These are phyloP conservation scores for Ranitomeya variabilis DNA, from an alignment of 2,113 vertebrate genomes.

Conservation along the genomic window DNA sequence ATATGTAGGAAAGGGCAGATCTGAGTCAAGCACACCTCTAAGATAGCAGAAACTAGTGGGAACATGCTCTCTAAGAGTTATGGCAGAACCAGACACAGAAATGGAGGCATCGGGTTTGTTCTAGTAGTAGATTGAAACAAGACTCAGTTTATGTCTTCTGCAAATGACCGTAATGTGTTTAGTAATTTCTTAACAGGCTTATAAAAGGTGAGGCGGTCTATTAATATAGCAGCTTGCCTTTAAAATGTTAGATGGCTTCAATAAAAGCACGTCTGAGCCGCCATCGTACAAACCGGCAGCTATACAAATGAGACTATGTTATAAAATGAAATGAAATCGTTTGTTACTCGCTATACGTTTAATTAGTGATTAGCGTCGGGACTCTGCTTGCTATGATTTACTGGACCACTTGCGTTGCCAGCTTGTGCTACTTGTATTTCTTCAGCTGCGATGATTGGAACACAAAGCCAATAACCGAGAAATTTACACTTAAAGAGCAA, in stretches of 20 bases:
- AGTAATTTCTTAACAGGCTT: slow-evolving; percentile 26
- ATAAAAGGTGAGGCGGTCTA: slow-evolving; percentile 22
- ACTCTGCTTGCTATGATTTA: slow-evolving; percentile 31
- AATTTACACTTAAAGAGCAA: not conserved
- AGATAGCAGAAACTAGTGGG: not conserved
- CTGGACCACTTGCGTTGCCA: not conserved
- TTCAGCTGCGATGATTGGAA: not conserved
- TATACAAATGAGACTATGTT: slow-evolving; percentile 33
- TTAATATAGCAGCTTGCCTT: slow-evolving; percentile 39
- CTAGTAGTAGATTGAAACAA: not conserved
- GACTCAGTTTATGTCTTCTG: not conserved
- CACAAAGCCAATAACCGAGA: not conserved
- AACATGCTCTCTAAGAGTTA: not conserved
- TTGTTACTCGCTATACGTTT: slow-evolving; percentile 34
- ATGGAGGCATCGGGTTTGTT: not conserved
- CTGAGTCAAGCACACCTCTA: not conserved
- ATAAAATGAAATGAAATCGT: slow-evolving; percentile 34
- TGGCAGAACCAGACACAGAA: not conserved
- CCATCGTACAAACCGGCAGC: not conserved
- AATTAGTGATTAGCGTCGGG: slow-evolving; percentile 42
- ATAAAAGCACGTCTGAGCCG: slow-evolving; percentile 16
- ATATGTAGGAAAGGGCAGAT: not conserved
- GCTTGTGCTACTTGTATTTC: not conserved
- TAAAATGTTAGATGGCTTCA: slow-evolving; percentile 34
- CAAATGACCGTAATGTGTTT: slow-evolving; percentile 13